These are phyloP conservation scores for Erannis defoliaria DNA, from an alignment of 2,888 invertebrate species.

Conservation along the genomic window DNA sequence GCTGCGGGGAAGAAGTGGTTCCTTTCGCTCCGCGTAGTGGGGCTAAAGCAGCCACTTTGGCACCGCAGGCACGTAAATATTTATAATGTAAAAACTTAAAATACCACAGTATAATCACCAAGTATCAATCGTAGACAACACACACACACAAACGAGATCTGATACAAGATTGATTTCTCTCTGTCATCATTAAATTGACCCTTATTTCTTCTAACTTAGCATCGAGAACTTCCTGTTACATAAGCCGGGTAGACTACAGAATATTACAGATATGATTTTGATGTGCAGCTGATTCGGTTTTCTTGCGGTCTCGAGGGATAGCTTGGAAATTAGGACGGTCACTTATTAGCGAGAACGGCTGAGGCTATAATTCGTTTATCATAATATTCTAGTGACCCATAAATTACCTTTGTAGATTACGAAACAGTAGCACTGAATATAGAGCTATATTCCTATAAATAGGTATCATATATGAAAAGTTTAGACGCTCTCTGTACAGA, in stretches of 20 bases:
- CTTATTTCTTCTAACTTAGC: neutral
- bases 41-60: too few relatives aligned
- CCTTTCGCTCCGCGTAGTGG: too few relatives aligned
- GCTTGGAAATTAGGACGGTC: conserved; percentile 32
- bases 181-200: neutral
- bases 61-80: too few relatives aligned
- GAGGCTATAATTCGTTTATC: conserved; percentile 23
- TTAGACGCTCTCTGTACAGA: too few relatives aligned
- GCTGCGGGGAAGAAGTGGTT: too few relatives aligned
- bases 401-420: conserved; percentile 17
- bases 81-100: too few relatives aligned
- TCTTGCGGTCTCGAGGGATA: conserved; percentile 18
- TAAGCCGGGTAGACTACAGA: neutral
- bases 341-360: conserved; percentile 34
- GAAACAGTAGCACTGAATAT: neutral
- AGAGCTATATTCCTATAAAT: neutral
- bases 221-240: neutral
- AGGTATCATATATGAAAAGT: neutral
- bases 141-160: too few relatives aligned
- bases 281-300: conserved; percentile 29
- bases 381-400: conserved; percentile 28
- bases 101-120: too few relatives aligned
- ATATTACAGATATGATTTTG: conserved; percentile 24
- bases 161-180: too few relatives aligned
- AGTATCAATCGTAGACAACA: too few relatives aligned